Evolutionary conservation across 2,113 vertebrate genomes (phyloP).

Genomic region (Lamprologus ornatipinnis): DNA sequence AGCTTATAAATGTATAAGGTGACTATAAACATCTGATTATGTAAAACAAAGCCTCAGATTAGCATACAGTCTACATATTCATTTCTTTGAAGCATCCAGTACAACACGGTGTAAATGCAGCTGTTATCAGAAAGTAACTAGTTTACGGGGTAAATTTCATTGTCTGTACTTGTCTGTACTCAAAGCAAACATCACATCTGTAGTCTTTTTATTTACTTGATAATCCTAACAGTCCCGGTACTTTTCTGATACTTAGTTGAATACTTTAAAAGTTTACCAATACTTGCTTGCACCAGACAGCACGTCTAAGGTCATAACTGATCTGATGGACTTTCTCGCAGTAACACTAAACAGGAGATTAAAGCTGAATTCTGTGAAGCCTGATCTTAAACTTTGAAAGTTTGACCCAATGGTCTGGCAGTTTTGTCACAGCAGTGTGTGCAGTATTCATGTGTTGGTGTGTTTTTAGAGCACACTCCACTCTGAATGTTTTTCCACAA

Average conservation of each 20-base stretch:
- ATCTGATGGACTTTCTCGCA: background rate
- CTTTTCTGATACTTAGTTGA: background rate
- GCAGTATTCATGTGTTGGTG: background rate
- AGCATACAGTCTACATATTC: background rate
- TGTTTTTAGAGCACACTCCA: background rate
- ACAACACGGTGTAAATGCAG: background rate
- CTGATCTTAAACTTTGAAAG: background rate
- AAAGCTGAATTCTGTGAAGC: background rate
- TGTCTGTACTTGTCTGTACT: background rate
- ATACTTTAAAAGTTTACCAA: background rate
- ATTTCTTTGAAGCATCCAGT: background rate
- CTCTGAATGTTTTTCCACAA: background rate
- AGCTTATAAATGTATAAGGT: background rate
- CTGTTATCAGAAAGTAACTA: rapidly evolving
- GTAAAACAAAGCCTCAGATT: background rate
- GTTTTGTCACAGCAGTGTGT: background rate
- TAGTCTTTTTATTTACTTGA: background rate
- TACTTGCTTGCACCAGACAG: background rate
- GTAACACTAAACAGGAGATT: background rate
- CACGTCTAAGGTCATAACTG: background rate
- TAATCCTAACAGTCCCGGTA: background rate
- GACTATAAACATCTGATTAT: background rate
- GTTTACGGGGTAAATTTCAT: rapidly evolving
- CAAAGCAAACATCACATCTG: background rate
- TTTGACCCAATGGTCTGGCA: background rate